A percentile compares a stretch with the other conserved stretches of the same genome.
phyloP scores from a whole-genome alignment of 1,140 invertebrate genomes.

The Drosophila repletoides region DNA sequence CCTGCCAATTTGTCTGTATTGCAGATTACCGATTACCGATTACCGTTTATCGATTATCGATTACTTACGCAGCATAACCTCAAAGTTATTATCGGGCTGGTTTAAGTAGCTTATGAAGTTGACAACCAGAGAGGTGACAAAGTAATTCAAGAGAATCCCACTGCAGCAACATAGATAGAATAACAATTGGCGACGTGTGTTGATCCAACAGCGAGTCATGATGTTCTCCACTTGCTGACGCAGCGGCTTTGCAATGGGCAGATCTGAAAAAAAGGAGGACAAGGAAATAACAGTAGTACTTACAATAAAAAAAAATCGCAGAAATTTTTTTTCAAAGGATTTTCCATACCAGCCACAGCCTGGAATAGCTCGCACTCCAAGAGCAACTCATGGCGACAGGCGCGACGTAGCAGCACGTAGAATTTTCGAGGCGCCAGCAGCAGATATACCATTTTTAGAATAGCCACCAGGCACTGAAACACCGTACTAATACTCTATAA shows the following conservation, averaged over 20 bases:
- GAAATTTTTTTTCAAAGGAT: too few species aligned
- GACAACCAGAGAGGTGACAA: slow-evolving; percentile 39
- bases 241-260: slow-evolving; percentile 32
- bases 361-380: slow-evolving; percentile 61
- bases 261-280: slow-evolving; percentile 26
- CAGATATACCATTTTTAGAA: slow-evolving; percentile 65
- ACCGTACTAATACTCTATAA: slow-evolving; percentile 57
- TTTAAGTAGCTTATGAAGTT: slow-evolving; percentile 47
- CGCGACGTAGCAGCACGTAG: slow-evolving; percentile 41
- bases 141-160: slow-evolving; percentile 55
- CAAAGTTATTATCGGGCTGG: slow-evolving; percentile 24
- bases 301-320: neutral
- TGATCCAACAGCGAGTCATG: slow-evolving; percentile 54
- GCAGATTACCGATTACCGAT: too few species aligned
- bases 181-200: slow-evolving; percentile 58
- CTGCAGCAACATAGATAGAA: slow-evolving; percentile 52
- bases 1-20: too few species aligned
- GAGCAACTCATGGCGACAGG: slow-evolving; percentile 54
- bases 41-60: too few species aligned
- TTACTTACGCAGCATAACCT: slow-evolving; percentile 60
- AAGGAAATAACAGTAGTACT: neutral
- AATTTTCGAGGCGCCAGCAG: slow-evolving; percentile 51
- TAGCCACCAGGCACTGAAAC: slow-evolving; percentile 56
- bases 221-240: slow-evolving; percentile 42
- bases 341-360: slow-evolving; percentile 41